Evolutionary conservation across 2,113 vertebrate species (phyloP).

Genomic region (Mellivora capensis): DNA sequence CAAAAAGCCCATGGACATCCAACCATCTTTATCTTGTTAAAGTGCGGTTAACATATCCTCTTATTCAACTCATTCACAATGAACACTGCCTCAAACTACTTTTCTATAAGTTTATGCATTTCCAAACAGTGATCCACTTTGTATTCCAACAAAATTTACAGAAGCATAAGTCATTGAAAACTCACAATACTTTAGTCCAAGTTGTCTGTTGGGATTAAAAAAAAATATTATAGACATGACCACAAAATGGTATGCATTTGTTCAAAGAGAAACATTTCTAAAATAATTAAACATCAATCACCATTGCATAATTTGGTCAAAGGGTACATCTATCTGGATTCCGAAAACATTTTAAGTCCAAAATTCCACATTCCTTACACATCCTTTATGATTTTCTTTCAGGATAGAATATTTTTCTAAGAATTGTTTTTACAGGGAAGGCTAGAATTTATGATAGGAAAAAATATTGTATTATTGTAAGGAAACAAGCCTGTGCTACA

Average conservation of each 20-base stretch:
- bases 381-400: neutral
- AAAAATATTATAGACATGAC: neutral
- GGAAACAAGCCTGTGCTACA: conserved; percentile 12
- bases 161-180: neutral
- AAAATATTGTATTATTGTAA: conserved; percentile 10
- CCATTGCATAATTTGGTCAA: neutral
- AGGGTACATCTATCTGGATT: neutral
- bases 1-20: neutral
- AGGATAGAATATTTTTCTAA: conserved; percentile 10
- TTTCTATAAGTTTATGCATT: neutral
- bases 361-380: neutral
- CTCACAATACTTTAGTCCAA: neutral
- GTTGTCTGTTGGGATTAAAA: neutral
- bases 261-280: neutral
- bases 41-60: neutral
- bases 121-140: neutral
- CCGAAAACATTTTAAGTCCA: neutral
- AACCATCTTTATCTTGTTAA: neutral
- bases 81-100: neutral
- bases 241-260: neutral
- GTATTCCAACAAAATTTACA: neutral
- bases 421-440: neutral
- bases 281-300: conserved; percentile 11
- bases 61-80: neutral
- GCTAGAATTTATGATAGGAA: conserved; percentile 18